Base-by-base conservation (phyloP, 2,797 vertebrate genomes). In the Serranus cabrilla region DNA sequence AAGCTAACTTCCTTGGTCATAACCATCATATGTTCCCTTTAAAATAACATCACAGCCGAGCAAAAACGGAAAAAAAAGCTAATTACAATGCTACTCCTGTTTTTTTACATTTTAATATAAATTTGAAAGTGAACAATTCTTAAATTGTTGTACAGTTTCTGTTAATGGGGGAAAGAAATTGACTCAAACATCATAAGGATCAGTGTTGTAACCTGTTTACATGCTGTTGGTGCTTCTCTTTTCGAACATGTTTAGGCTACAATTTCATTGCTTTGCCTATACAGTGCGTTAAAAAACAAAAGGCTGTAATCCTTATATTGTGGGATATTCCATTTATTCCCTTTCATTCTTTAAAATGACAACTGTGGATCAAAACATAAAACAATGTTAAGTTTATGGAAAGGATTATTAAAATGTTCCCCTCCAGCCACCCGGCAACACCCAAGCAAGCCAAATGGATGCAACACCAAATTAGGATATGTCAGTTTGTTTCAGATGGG, bases 401-500 rank as follows among this genome's bases (percentile, higher is more conserved):
- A 25, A 10, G 0, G 21, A 23, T 50, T n/a, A 31, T 34, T 55
- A 16, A 46, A 31, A 27, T 34, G 34, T 34, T 4, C 34, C 34
- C 34, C 34, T 34, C 34, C 34, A 9, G 8, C 34, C 34, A 34
- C 34, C 34, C 34, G 6, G 8, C 34, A 4, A 34, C 34, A 9
- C 34, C 27, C 7, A 34, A 34, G 34, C 7, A 34, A 34, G 20
- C 62, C 45, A 43, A 73, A 68, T 42, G 57, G 59, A 70, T 70
- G 23, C 43, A 57, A 63, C 25, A 59, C 63, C 40, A 64, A 21
- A 50, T 64, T 13, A 71, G 31, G 6, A 57, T 39, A 8, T 16
- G 57, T 58, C 9, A 37, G 13, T 25, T 69, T 7, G 21, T 45
- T 55, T 45, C 5, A 14, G 31, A 20, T 23, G 39, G 49, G 5